phyloP scores from a whole-genome alignment of 2,888 invertebrate genomes.

The Anodontia alba region DNA sequence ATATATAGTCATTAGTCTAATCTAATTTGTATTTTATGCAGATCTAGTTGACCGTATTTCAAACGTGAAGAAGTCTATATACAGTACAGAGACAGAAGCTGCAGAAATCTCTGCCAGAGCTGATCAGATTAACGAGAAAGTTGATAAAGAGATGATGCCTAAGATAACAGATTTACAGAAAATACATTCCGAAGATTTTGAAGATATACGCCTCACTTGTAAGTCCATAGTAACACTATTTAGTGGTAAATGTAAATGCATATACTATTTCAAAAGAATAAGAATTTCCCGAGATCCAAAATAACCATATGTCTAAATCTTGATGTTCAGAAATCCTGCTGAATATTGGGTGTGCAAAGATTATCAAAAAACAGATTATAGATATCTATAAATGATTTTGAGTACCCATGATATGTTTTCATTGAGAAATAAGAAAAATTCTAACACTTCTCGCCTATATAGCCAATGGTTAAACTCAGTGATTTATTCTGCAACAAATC shows the following conservation, averaged over 20 bases:
- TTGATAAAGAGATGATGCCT: constrained; percentile 67
- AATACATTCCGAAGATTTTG: constrained; percentile 47
- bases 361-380: too few species aligned
- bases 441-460: too few species aligned
- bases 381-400: too few species aligned
- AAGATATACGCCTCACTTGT: constrained; percentile 56
- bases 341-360: too few species aligned
- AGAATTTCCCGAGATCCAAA: too few species aligned
- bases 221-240: constrained; percentile 34
- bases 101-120: constrained; percentile 60
- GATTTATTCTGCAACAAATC: too few species aligned
- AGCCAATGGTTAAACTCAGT: too few species aligned
- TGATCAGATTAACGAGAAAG: constrained; percentile 61
- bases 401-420: too few species aligned
- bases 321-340: too few species aligned
- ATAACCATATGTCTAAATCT: too few species aligned
- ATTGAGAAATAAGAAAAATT: too few species aligned
- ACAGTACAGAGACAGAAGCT: constrained; percentile 66
- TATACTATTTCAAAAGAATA: neutral
- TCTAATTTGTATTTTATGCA: neutral
- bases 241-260: neutral
- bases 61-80: constrained; percentile 59
- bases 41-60: constrained; percentile 47
- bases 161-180: constrained; percentile 65
- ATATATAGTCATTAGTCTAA: too few species aligned